Evolutionary conservation across 1,140 invertebrate species (phyloP).

Genomic region (Atta cephalotes): DNA sequence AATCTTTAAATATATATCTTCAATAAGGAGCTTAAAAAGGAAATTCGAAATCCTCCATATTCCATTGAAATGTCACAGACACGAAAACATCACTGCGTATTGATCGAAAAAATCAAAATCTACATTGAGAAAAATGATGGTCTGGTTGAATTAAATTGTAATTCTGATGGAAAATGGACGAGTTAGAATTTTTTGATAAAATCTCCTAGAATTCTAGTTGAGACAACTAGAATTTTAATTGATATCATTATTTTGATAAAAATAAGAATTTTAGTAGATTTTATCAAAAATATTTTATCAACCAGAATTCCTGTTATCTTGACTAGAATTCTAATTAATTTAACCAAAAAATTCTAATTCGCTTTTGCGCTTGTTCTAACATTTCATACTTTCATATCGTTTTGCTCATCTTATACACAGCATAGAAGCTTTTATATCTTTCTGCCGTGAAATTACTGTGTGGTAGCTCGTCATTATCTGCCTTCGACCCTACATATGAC

Average conservation of each 20-base stretch:
- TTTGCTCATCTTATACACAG: not conserved
- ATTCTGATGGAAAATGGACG: too few species aligned
- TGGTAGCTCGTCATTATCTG: slow-evolving; percentile 64
- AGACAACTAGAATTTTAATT: too few species aligned
- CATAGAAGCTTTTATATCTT: slow-evolving; percentile 59
- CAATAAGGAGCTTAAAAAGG: not conserved
- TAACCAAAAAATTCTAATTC: too few species aligned
- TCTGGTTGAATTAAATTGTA: too few species aligned
- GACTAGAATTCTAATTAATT: too few species aligned
- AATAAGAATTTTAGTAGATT: too few species aligned
- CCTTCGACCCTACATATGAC: slow-evolving; percentile 1
- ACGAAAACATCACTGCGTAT: not conserved
- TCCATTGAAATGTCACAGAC: slow-evolving; percentile 4
- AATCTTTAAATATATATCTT: not conserved
- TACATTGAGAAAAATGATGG: too few species aligned
- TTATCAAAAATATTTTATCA: too few species aligned
- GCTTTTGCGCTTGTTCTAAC: not conserved
- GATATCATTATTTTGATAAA: too few species aligned
- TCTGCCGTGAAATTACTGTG: slow-evolving; percentile 70
- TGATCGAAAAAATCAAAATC: not conserved
- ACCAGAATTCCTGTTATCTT: too few species aligned
- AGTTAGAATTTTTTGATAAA: too few species aligned
- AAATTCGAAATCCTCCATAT: not conserved
- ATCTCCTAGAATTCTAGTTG: too few species aligned
- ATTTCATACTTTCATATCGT: slow-evolving; percentile 12